A percentile compares a stretch with the other conserved stretches of the same genome.
Evolutionary conservation across 2,113 vertebrate genomes (phyloP).

Genomic region (Butorides virescens): DNA sequence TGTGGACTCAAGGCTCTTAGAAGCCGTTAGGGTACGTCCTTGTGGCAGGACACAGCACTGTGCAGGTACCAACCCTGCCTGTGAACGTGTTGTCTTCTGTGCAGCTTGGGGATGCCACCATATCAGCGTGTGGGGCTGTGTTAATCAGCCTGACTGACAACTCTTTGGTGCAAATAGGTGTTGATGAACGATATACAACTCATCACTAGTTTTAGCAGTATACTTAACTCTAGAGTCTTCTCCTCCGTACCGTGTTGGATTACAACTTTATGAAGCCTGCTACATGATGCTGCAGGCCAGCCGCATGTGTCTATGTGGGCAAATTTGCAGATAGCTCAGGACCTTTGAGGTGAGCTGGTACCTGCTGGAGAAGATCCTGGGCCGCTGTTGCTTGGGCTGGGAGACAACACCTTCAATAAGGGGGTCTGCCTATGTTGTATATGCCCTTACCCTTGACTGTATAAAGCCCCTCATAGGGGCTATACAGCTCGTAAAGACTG

Average conservation of each 20-base stretch:
- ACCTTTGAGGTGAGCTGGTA: background rate
- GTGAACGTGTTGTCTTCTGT: background rate
- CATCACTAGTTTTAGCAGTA: background rate
- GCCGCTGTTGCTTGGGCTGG: background rate
- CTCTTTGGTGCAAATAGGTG: background rate
- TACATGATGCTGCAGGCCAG: background rate
- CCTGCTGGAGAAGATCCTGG: background rate
- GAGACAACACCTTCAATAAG: background rate
- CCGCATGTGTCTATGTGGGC: background rate
- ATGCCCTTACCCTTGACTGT: background rate
- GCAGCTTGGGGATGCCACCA: background rate
- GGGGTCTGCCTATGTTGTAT: accelerated
- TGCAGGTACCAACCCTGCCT: background rate
- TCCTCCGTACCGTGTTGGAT: background rate
- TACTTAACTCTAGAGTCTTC: background rate
- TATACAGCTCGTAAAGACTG: background rate
- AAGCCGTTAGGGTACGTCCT: background rate
- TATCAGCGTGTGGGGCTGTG: accelerated
- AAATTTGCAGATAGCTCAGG: background rate
- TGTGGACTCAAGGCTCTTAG: background rate
- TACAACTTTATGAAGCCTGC: background rate
- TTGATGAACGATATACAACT: background rate
- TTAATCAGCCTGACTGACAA: background rate
- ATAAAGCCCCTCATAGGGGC: background rate
- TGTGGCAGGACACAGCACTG: background rate